These are phyloP conservation scores for Euplagia quadripunctaria DNA, from an alignment of 2,888 invertebrate genomes.

Conservation along the genomic window DNA sequence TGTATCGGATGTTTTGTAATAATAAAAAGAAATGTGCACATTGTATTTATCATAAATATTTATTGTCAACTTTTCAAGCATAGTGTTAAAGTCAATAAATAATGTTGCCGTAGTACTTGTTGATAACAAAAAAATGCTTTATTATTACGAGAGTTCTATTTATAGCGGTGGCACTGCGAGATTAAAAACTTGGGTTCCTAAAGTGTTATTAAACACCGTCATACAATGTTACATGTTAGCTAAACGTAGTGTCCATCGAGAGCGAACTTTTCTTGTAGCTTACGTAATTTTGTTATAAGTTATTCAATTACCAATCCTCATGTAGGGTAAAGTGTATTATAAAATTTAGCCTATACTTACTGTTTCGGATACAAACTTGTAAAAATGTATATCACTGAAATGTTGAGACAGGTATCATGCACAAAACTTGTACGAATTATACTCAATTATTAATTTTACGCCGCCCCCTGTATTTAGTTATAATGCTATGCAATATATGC, in stretches of 20 bases:
- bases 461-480: constrained; percentile 51
- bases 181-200: constrained; percentile 74
- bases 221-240: constrained; percentile 42
- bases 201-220: constrained; percentile 44
- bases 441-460: constrained; percentile 51
- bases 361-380: constrained; percentile 75
- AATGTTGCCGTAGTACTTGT: constrained; percentile 82
- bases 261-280: constrained; percentile 69
- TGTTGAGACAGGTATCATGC: constrained; percentile 78
- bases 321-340: constrained; percentile 77
- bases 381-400: constrained; percentile 78
- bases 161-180: constrained; percentile 72
- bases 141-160: constrained; percentile 80
- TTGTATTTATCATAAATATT: constrained; percentile 74
- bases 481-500: constrained; percentile 74
- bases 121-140: constrained; percentile 82
- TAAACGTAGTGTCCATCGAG: constrained; percentile 58
- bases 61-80: constrained; percentile 75
- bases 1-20: constrained; percentile 58
- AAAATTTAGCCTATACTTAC: constrained; percentile 76
- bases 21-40: constrained; percentile 75
- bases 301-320: constrained; percentile 75
- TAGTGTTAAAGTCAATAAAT: constrained; percentile 78
- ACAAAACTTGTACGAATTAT: constrained; percentile 80
- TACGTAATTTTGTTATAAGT: constrained; percentile 76